Evolutionary conservation across 2,888 invertebrate species (phyloP), one percentile per base, ranked within the genome.

Genomic region (Campoplex capitator): DNA sequence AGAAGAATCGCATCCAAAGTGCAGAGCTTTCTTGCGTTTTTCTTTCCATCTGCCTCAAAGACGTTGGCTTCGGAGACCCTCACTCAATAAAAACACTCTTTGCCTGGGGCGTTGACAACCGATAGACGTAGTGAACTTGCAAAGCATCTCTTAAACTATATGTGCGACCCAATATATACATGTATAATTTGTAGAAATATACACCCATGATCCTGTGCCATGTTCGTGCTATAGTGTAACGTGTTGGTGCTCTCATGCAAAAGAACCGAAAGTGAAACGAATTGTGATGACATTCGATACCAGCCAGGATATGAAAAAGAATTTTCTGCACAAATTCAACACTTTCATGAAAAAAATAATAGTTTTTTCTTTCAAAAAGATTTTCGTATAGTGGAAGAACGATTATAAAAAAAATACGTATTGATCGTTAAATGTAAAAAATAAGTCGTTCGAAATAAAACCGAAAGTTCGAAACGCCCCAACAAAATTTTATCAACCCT

Each of bases 81-180:
- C 67, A 68, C 58, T 86, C 83, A 83, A 86, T 83, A 67, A 77
- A 45, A 86, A 80, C 67, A 71, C 83, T 51, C 51, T 67, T 77
- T 32, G 73, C 86, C 80, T 65, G 54, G 71, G 76, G 79, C 76
- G 71, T 70, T 56, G 45, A 38, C 84, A 56, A 80, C 23, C 65
- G 70, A 48, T 79, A 78, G 28, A 6, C 42, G 68, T 38, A 48
- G 58, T 11, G 32, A 51, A 32, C 82, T 70, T 83, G 32, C 54
- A 45, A 79, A 83, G 62, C 70, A 75, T 75, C 75, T 42, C 13
- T 28, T 23, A 42, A 35, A 75, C 51, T 13, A 67, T 23, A 74
- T 28, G 68, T 65, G 16, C 75, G n/a, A 70, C 0, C 1, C n/a
- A 70, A 62, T 62, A 74, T 70, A 62, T 51, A 35, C 51, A 51